Percentiles rank a stretch among this genome's conserved stretches.
Evolutionary conservation across 2,888 invertebrate species (phyloP).

Genomic region (Petrolisthes cinctipes): DNA sequence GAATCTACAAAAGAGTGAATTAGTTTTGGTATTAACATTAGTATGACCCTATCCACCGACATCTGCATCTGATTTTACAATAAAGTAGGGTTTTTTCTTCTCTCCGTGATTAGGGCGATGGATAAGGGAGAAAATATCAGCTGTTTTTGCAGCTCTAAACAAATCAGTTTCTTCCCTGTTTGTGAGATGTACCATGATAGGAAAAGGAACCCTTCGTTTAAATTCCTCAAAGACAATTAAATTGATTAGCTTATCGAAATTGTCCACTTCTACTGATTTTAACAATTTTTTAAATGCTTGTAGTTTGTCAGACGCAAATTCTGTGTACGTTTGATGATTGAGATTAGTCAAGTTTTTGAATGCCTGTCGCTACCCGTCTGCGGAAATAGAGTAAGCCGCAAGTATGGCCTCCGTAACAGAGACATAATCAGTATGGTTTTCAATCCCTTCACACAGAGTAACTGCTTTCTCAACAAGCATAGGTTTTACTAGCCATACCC

Average conservation of each 20-base stretch:
- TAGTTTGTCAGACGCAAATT: conserved; percentile 19
- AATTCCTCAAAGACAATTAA: conserved; percentile 5
- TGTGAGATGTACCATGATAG: too few relatives aligned
- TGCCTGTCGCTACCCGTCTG: conserved; percentile 9
- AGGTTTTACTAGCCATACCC: conserved; percentile 27
- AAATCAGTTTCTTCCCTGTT: too few relatives aligned
- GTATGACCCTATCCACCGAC: too few relatives aligned
- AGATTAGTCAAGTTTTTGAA: background rate
- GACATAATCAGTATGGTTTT: background rate
- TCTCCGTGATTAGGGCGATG: too few relatives aligned
- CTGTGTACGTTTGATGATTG: background rate
- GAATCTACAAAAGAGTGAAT: too few relatives aligned
- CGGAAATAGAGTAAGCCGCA: background rate
- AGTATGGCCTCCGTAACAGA: background rate
- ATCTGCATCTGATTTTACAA: too few relatives aligned
- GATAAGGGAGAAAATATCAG: too few relatives aligned
- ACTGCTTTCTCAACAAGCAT: conserved; percentile 1
- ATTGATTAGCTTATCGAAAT: conserved; percentile 18
- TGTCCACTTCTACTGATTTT: background rate
- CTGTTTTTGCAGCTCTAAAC: too few relatives aligned
- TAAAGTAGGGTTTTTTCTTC: too few relatives aligned
- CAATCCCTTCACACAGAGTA: conserved; percentile 12
- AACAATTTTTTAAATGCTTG: background rate
- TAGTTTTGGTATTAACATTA: too few relatives aligned
- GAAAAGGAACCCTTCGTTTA: background rate